Evolutionary conservation across 2,888 invertebrate genomes (phyloP).

Genomic region (Sphaerophoria rueppellii): DNA sequence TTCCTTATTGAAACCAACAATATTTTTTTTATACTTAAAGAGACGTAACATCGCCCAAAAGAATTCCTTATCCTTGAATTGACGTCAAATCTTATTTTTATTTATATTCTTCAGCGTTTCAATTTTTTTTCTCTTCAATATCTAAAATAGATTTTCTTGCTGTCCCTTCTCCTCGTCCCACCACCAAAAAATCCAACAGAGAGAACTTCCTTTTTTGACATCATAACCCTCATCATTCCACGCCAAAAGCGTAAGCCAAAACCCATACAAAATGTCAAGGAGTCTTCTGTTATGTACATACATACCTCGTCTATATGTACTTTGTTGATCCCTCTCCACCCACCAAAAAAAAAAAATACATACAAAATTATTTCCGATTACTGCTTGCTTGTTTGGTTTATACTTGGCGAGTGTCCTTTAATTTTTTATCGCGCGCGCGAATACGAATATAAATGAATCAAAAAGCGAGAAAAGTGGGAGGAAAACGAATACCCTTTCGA

Average conservation of each 20-base stretch:
- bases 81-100: slow-evolving; percentile 56
- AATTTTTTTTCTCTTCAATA: slow-evolving; percentile 12
- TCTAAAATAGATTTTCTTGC: not conserved
- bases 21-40: not conserved
- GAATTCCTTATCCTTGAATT: slow-evolving; percentile 6
- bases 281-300: slow-evolving; percentile 16
- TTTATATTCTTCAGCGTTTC: slow-evolving; percentile 51
- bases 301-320: not conserved
- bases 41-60: not conserved
- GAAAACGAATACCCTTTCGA: slow-evolving; percentile 31
- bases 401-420: slow-evolving; percentile 57
- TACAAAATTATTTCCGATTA: slow-evolving; percentile 69
- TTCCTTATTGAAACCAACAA: no score
- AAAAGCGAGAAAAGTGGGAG: no score
- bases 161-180: not conserved
- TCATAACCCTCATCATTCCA: slow-evolving; percentile 16
- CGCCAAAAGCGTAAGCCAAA: slow-evolving; percentile 1
- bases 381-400: slow-evolving; percentile 41
- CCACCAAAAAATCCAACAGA: slow-evolving; percentile 8
- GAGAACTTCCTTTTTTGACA: not conserved
- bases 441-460: slow-evolving; percentile 43
- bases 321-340: not conserved
- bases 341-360: slow-evolving; percentile 10
- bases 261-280: slow-evolving; percentile 49
- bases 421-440: slow-evolving; percentile 32